Evolutionary conservation across 2,888 invertebrate genomes (phyloP).

Genomic region (Dromius quadrimaculatus): DNA sequence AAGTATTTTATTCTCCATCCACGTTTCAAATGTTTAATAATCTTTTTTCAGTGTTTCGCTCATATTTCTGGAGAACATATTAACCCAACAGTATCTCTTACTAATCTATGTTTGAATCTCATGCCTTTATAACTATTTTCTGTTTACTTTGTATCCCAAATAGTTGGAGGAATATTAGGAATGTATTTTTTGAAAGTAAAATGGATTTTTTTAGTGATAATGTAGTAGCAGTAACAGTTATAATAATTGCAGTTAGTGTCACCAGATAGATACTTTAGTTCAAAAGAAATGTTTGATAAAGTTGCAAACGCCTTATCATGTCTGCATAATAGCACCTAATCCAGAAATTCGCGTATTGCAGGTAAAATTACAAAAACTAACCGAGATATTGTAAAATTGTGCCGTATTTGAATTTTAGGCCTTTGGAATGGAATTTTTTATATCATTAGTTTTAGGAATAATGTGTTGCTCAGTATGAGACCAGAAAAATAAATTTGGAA

Average conservation of each 20-base stretch:
- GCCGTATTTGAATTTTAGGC: not conserved
- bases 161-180: slow-evolving; percentile 15
- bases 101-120: not conserved
- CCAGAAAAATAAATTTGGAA: not conserved
- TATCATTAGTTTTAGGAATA: not conserved
- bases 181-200: slow-evolving; percentile 1
- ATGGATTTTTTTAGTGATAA: not conserved
- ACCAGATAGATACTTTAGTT: not conserved
- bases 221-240: not conserved
- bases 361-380: not conserved
- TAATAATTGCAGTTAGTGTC: not conserved
- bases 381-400: too few species aligned
- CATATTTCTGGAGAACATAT: slow-evolving; percentile 12
- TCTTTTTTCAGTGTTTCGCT: slow-evolving; percentile 11
- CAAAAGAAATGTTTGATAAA: too few species aligned
- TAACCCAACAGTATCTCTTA: slow-evolving; percentile 17
- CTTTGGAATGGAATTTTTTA: not conserved
- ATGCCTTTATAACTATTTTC: not conserved
- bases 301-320: too few species aligned
- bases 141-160: not conserved
- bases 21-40: too few species aligned
- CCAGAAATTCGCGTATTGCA: not conserved
- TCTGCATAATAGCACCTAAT: not conserved
- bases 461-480: not conserved
- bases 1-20: too few species aligned